Base-by-base conservation (phyloP, 2,888 invertebrate genomes). In the Drosophila stalkeri region DNA sequence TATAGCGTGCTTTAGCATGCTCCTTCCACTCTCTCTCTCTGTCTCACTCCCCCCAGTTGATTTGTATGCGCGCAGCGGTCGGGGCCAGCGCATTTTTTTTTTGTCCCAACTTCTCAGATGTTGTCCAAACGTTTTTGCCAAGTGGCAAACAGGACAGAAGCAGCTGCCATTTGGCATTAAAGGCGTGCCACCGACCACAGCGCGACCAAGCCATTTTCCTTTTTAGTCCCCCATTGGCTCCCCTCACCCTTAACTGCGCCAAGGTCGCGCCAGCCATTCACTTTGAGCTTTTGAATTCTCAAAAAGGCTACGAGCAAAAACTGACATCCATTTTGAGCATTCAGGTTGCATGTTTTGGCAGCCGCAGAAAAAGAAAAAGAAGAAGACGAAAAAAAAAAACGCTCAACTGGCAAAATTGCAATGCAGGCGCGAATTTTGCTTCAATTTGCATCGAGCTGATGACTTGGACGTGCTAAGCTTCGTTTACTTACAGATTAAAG, bases 401-500 rank as follows among this genome's bases (percentile, higher is more conserved):
- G 57, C 46, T 20, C 44, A 47, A 52, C 35, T 39, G 23, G 41
- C 52, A 41, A 76, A 72, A 56, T 72, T 52, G 74, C 63, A 71
- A 70, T 62, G 69, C 76, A 54, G 57, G 62, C 60, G 69, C 78
- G 59, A 78, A 71, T 71, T 78, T 64, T 44, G 77, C 72, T 54
- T 61, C 74, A 49, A 75, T 77, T 75, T 80, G 72, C 82, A 80
- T 72, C 66, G 61, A 52, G 68, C 59, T 72, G 75, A 64, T 54
- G 68, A 68, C 63, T 67, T 46, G 57, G 57, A 85, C 71, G 82
- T 78, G 82, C 41, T 35, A 72, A 62, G 72, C 63, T 67, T 60
- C 67, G 72, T 73, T 76, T 93, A 97, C 98, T 98, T 94, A 99
- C 98, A 98, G 95, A 94, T 99, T 99, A 94, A 99, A 99, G 94